Evolutionary conservation across 2,113 vertebrate species (phyloP).

Genomic region (Nerophis ophidion): DNA sequence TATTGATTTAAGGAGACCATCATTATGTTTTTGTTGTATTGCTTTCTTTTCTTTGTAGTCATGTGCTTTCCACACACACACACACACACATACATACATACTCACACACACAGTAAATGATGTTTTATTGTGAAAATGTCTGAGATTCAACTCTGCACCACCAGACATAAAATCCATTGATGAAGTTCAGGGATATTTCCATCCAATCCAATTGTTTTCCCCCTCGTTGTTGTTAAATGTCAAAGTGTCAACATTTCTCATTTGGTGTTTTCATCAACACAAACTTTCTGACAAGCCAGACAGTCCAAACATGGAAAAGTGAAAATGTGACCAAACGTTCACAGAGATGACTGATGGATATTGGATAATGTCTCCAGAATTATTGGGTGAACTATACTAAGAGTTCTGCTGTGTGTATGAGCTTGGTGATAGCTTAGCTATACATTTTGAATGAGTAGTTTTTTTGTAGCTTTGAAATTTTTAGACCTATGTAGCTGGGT

Average conservation of each 20-base stretch:
- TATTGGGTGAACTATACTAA: no score
- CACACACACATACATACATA: no score
- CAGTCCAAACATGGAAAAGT: not conserved
- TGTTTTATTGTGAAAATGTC: not conserved
- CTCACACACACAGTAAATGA: not conserved
- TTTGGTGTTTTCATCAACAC: not conserved
- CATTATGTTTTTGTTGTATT: no score
- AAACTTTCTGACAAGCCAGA: not conserved
- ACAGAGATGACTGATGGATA: no score
- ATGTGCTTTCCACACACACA: not conserved
- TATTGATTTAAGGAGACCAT: no score
- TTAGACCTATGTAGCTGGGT: no score
- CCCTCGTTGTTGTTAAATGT: constrained; percentile 38
- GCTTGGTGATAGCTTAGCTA: no score
- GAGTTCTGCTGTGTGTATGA: no score
- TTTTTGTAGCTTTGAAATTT: no score
- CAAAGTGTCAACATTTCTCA: constrained; percentile 28
- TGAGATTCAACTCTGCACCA: constrained; percentile 6
- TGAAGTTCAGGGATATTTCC: constrained; percentile 49
- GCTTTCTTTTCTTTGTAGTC: no score
- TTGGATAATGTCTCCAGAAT: no score
- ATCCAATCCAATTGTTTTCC: constrained; percentile 26
- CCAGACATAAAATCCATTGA: constrained; percentile 50
- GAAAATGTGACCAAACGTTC: not conserved
- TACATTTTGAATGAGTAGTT: no score